Evolutionary conservation across 2,797 vertebrate genomes (phyloP).

Genomic region (Brachyalestes nurse): DNA sequence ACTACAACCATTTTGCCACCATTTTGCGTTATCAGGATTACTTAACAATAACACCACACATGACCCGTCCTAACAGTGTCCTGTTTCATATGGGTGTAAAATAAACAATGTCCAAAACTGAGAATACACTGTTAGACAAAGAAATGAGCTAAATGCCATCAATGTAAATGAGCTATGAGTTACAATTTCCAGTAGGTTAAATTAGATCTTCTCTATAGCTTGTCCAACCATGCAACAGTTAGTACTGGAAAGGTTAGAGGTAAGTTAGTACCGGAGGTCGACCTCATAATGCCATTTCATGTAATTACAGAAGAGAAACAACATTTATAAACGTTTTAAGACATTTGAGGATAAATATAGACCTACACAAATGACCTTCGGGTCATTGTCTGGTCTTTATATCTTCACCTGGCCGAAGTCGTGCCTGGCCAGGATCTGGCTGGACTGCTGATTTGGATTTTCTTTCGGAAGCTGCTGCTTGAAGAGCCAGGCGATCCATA

Average conservation of each 20-base stretch:
- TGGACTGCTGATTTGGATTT: conserved; percentile 47
- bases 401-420: not conserved
- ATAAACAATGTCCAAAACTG: too few species aligned
- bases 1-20: too few species aligned
- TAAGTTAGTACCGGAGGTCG: too few species aligned
- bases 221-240: not conserved
- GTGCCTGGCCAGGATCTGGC: conserved; percentile 27
- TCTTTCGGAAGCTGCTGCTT: conserved; percentile 39
- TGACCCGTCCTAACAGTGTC: too few species aligned
- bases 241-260: not conserved
- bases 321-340: not conserved
- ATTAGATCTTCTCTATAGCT: not conserved
- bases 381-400: not conserved
- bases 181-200: too few species aligned
- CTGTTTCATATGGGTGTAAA: too few species aligned
- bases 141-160: too few species aligned
- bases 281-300: not conserved
- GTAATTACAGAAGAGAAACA: not conserved
- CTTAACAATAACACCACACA: too few species aligned
- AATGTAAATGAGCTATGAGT: too few species aligned
- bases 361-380: not conserved
- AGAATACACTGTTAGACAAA: too few species aligned
- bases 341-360: not conserved
- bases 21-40: not conserved
- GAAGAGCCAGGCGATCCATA: conserved; percentile 38